These are phyloP conservation scores for Tillus elongatus DNA, from an alignment of 2,888 invertebrate genomes.

Conservation along the genomic window DNA sequence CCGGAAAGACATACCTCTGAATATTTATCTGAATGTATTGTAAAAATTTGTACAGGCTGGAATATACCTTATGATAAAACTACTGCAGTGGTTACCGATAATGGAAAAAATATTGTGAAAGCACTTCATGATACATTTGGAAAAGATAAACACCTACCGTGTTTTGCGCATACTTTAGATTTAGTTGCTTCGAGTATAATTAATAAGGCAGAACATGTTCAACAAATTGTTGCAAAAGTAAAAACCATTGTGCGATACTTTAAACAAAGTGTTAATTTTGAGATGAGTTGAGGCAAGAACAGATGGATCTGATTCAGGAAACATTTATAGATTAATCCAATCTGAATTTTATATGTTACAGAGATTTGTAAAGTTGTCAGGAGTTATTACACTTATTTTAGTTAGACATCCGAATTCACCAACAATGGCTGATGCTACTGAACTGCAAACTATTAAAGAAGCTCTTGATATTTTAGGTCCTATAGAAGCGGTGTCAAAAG, in stretches of 20 bases:
- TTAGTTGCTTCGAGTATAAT: background rate
- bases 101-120: background rate
- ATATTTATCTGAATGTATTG: background rate
- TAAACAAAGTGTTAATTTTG: no score
- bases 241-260: no score
- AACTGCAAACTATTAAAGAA: no score
- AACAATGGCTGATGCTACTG: no score
- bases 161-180: conserved; percentile 3
- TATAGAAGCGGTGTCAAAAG: no score
- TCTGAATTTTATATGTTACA: conserved; percentile 1
- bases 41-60: background rate
- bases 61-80: conserved; percentile 2
- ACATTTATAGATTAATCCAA: no score
- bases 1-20: conserved; percentile 3
- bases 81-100: background rate
- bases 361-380: conserved; percentile 4
- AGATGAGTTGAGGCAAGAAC: no score
- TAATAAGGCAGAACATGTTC: background rate
- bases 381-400: no score
- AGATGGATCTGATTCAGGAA: no score
- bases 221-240: background rate
- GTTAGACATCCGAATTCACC: no score
- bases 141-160: conserved; percentile 3
- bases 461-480: no score
- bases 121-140: background rate